Evolutionary conservation across 2,888 invertebrate genomes (phyloP).

Genomic region (Drosophila melanosoma): DNA sequence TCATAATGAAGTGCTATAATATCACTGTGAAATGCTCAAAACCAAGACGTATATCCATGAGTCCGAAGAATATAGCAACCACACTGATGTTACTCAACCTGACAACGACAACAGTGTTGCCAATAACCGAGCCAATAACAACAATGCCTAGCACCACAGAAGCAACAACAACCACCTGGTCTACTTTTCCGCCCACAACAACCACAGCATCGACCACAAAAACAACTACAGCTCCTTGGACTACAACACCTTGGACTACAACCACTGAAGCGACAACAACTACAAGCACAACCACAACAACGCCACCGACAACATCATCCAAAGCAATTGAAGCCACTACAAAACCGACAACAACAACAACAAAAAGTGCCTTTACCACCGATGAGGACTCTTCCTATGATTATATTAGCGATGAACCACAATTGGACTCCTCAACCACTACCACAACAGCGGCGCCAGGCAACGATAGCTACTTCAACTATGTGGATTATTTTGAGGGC

Average conservation of each 20-base stretch:
- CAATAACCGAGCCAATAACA: constrained; percentile 34
- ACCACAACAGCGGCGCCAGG: constrained; percentile 66
- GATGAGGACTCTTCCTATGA: constrained; percentile 65
- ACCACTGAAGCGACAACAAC: constrained; percentile 28
- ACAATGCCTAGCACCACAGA: constrained; percentile 38
- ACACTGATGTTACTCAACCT: constrained; percentile 84
- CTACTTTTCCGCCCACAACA: constrained; percentile 20
- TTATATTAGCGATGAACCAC: constrained; percentile 60
- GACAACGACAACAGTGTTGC: constrained; percentile 80
- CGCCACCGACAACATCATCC: constrained; percentile 2
- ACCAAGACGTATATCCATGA: constrained; percentile 63
- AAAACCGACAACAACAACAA: constrained; percentile 49
- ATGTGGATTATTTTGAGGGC: constrained; percentile 82
- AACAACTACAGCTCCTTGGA: constrained; percentile 17
- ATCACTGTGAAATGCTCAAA: constrained; percentile 82
- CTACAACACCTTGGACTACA: constrained; percentile 38
- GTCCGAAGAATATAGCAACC: constrained; percentile 78
- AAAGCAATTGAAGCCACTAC: constrained; percentile 2
- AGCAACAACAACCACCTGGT: constrained; percentile 29
- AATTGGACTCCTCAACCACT: constrained; percentile 46
- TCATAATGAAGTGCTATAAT: constrained; percentile 81
- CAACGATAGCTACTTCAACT: constrained; percentile 80
- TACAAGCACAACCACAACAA: constrained; percentile 3
- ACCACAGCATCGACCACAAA: constrained; percentile 23
- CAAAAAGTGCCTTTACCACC: constrained; percentile 38